Base-by-base conservation (phyloP, 2,888 invertebrate genomes). In the Sinodicranocentrus sp. region DNA sequence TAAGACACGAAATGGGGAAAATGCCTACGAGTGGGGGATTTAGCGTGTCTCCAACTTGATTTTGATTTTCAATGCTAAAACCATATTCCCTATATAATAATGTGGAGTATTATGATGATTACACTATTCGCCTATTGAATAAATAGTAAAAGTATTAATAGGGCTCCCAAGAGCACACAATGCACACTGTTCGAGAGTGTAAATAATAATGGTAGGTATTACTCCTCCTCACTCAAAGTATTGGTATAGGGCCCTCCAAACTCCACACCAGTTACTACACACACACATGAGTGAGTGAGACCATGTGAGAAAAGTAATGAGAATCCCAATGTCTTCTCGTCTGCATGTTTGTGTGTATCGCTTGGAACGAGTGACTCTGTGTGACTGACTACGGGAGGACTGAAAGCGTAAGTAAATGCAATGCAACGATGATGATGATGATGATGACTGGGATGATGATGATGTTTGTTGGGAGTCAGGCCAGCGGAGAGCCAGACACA, bases 41-140 rank as follows among this genome's bases (percentile, higher is more conserved):
- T 19, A 25, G 39, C 25, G 21, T 39, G 65, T 19, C 33, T 65
- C 19, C 43, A 8, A 59, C 8, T 59, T 23, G n/a, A 25, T 17
- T 52, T 70, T 48, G 25, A 28, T 72, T 57, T 72, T 72, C 72
- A 72, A 72, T 72, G 72, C 72, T 72, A 72, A 72, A 72, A 57
- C 72, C 43, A 33, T 43, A n/a, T n/a, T n/a, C n/a, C 25, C 59
- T 59, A 28, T 54, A 59, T 59, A 21, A 67, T 43, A 19, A 43
- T 39, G n/a, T 19, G 1, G 13, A 39, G 1, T 67, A 70, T 52
- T 39, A 26, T 28, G n/a, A 6, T 1, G 8, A 57, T 52, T 15
- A 28, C 23, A 67, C 21, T 59, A 17, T n/a, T n/a, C 25, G 44
- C 67, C 52, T 71, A 59, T 59, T 39, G 28, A 72, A 71, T 71